A percentile compares a stretch with the other conserved stretches of the same genome.
phyloP scores from a whole-genome alignment of 2,797 vertebrate species.

The Columba guinea region DNA sequence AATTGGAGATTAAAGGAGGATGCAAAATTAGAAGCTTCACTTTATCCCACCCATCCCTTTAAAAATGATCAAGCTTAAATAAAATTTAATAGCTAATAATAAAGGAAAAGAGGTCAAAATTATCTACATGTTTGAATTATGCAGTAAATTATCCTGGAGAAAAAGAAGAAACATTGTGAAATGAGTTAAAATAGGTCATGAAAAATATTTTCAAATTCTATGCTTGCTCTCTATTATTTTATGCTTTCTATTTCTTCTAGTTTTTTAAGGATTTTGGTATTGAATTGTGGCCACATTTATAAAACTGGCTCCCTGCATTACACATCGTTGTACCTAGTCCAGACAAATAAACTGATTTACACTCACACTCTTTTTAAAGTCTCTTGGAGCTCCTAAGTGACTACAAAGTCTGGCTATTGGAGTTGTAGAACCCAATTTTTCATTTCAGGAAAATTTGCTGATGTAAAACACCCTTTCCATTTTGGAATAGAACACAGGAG shows the following conservation, averaged over 20 bases:
- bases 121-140: slow-evolving; percentile 24
- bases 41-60: slow-evolving; percentile 9
- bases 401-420: neutral
- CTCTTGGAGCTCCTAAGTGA: neutral
- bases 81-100: slow-evolving; percentile 18
- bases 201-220: neutral
- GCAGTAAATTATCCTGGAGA: neutral
- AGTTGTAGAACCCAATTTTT: neutral
- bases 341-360: neutral
- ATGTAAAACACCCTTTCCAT: neutral
- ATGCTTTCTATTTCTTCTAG: neutral
- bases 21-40: slow-evolving; percentile 20
- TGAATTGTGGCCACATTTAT: neutral
- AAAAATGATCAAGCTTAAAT: slow-evolving; percentile 21
- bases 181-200: neutral
- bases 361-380: neutral
- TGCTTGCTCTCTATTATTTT: neutral
- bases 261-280: neutral
- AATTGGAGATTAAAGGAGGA: slow-evolving; percentile 10
- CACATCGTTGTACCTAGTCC: neutral
- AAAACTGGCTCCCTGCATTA: neutral
- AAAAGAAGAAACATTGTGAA: neutral
- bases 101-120: slow-evolving; percentile 25
- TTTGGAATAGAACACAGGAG: neutral
- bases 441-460: neutral